Evolutionary conservation across 2,113 vertebrate species (phyloP), one percentile per base, ranked within the genome.

Genomic region (Dascyllus trimaculatus): DNA sequence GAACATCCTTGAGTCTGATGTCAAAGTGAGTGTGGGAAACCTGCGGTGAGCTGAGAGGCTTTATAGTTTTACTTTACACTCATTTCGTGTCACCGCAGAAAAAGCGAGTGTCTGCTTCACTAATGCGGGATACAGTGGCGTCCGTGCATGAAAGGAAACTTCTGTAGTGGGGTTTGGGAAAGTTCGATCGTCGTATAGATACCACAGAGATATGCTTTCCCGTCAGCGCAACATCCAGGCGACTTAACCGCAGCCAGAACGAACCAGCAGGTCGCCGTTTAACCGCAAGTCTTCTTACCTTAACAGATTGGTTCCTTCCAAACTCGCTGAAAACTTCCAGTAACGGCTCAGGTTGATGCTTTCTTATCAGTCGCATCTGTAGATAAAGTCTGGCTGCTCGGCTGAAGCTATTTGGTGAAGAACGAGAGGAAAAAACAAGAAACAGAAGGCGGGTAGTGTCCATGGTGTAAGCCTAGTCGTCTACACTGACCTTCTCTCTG

Each of bases 21-120:
- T 48, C 24, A 15, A 0, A 11, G 52, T 26, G 46, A 82, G 53
- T 65, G 66, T 76, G 80, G 72, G 79, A 76, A 76, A 26, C 18
- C 17, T 5, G 48, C 15, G 38, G 48, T 48, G 13, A 26, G 56
- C 19, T 29, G 25, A 65, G 66, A 64, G 13, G 46, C 46, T 24
- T 81, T 52, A 32, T 70, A 71, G 80, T 76, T 76, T 82, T 75
- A 59, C 53, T 75, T 75, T 75, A 75, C 79, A 70, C 59, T 58
- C 5, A 2, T 43, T 75, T 74, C 2, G 58, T 73, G 61, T 68
- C 48, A 54, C 15, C 48, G 46, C 24, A 26, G 67, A 71, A 35
- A 63, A 48, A 25, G 14, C 9, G 17, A 11, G 70, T 52, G 38
- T 84, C 18, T 48, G 45, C 48, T 52, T 73, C 38, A 54, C 62